Evolutionary conservation across 2,113 vertebrate genomes (phyloP), one percentile per base, ranked within the genome.

Genomic region (Lasiurus cinereus): DNA sequence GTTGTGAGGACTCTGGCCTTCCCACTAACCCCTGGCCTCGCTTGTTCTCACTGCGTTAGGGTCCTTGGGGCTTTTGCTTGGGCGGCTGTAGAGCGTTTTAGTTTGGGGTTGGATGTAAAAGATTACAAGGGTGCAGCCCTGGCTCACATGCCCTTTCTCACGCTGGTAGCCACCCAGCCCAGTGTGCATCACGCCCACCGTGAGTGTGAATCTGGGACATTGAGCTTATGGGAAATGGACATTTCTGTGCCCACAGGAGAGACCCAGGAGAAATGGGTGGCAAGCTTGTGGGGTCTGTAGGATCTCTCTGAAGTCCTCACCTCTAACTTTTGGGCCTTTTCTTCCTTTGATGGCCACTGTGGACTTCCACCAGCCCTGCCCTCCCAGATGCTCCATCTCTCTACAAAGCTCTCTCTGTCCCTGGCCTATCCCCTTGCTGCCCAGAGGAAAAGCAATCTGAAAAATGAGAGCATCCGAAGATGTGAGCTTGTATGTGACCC

Each of bases 81-180:
- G 33, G 39, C 43, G 24, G 29, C 74, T 77, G 1, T 66, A 24
- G 59, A 88, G 77, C n/a, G 54, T 80, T 85, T 31, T 22, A 6
- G 48, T 78, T 48, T 66, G 54, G 76, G 72, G 84, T 89, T 93
- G 96, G 96, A 70, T 97, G 98, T 98, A 97, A 96, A 96, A 94
- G 97, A 96, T 98, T 94, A 97, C 93, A 62, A 88, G 31, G 29
- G 48, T n/a, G 83, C 13, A 94, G 52, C 14, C 94, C 88, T 59
- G 0, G 70, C 97, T 98, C 97, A 98, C 50, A 46, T 96, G 97
- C 95, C 96, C 95, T 46, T 95, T 91, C 96, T 97, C 94, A 83
- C 36, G 96, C 97, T 96, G 95, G 80, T 27, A 4, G 94, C 90
- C 90, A 95, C 90, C 87, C 84, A 94, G 36, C 91, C 92, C 11